phyloP scores from a whole-genome alignment of 2,888 invertebrate species.

The Thymelicus acteon region DNA sequence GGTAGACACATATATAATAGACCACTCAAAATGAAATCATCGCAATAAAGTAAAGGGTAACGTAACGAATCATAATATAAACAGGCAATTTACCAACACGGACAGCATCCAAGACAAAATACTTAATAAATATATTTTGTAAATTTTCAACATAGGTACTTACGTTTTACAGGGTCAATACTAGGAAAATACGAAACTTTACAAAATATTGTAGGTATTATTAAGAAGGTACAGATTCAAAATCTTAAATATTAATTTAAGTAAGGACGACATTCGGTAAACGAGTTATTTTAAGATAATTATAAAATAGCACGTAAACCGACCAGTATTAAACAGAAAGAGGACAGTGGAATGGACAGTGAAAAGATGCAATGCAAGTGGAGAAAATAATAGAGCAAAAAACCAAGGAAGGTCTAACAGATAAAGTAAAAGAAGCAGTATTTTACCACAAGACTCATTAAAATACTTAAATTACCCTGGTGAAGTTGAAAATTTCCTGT shows the following conservation, averaged over 20 bases:
- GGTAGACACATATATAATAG: no score
- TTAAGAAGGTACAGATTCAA: slow-evolving; percentile 11
- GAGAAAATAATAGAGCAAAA: slow-evolving; percentile 40
- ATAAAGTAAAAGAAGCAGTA: slow-evolving; percentile 41
- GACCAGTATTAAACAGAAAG: slow-evolving; percentile 5
- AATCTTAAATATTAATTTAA: slow-evolving; percentile 1
- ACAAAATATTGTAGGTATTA: slow-evolving; percentile 20
- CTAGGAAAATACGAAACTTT: slow-evolving; percentile 29
- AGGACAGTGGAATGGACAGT: slow-evolving; percentile 45
- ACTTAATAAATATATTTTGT: slow-evolving; percentile 2
- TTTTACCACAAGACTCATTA: slow-evolving; percentile 44
- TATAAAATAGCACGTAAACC: slow-evolving; percentile 18
- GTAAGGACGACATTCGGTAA: background rate
- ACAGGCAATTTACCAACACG: slow-evolving; percentile 9
- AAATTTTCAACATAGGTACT: slow-evolving; percentile 31
- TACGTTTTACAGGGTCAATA: slow-evolving; percentile 15
- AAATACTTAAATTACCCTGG: slow-evolving; percentile 51
- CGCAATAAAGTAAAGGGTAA: no score
- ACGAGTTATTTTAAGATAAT: slow-evolving; percentile 14
- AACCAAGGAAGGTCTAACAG: slow-evolving; percentile 39
- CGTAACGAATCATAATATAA: background rate
- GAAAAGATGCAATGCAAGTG: slow-evolving; percentile 43
- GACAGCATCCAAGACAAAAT: slow-evolving; percentile 22
- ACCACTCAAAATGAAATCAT: no score
- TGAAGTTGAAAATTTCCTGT: slow-evolving; percentile 71